Conservation (phyloP, 2,113 vertebrate species). For the Tauraco erythrolophus region DNA sequence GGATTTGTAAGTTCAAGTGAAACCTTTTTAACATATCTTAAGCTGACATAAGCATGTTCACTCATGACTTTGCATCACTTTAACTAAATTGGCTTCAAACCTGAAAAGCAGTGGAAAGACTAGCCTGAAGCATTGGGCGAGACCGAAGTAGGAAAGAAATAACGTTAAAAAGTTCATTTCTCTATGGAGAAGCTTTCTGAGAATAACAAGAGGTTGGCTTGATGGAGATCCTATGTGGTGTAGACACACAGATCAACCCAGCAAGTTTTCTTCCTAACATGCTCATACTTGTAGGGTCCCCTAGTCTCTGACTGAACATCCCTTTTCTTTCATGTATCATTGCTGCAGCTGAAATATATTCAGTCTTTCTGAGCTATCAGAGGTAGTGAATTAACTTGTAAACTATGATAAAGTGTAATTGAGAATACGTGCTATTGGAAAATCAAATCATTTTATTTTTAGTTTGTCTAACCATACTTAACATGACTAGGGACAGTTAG, state of each 20-base stretch:
- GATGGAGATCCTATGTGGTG: neutral
- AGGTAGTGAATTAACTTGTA: slow-evolving; percentile 41
- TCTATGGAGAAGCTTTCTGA: neutral
- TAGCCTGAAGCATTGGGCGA: neutral
- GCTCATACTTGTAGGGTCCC: neutral
- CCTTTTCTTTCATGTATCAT: neutral
- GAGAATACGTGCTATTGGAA: slow-evolving; percentile 45
- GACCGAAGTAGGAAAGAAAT: neutral
- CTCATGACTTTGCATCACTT: neutral
- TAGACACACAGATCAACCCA: neutral
- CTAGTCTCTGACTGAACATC: neutral
- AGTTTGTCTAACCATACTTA: slow-evolving; percentile 57
- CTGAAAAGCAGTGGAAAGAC: neutral
- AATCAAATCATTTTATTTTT: slow-evolving; percentile 56
- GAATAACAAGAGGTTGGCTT: neutral
- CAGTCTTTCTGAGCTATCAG: neutral
- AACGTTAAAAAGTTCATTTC: neutral
- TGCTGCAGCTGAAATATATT: slow-evolving; percentile 2
- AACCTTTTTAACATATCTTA: neutral
- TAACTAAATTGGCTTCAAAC: neutral
- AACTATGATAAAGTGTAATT: slow-evolving; percentile 44
- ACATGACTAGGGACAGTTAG: slow-evolving; percentile 53
- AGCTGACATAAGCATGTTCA: neutral
- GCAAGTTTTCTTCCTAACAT: neutral
- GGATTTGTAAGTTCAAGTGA: neutral